Base-by-base conservation (phyloP, 1,140 invertebrate genomes). In the Aphidius ervi region DNA sequence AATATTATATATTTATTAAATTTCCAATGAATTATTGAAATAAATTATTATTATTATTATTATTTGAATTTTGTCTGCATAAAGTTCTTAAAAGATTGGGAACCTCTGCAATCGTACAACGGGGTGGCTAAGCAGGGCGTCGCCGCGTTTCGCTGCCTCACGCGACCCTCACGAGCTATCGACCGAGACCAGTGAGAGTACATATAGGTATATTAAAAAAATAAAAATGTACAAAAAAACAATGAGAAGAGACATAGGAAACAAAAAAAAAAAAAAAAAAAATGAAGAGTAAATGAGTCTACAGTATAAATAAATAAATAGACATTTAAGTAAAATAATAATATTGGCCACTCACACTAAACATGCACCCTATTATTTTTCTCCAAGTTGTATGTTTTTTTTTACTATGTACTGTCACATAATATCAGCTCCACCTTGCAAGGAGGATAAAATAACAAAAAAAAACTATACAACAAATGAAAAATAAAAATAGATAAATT, bases 141-240 rank as follows among this genome's bases (percentile, higher is more conserved):
- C 78, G 75, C 77, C 78, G 74, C 76, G 77, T 79, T 76, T 79
- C 59, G 69, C 63, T 69, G 67, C 71, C n/a, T 40, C 16, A 54
- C 52, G 23, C 23, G 71, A 77, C 74, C 71, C 72, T 67, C 72
- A 69, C 76, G 71, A 74, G 74, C 70, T 80, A 80, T 80, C 78
- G 78, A 80, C 77, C 78, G 76, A 60, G 62, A 68, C 62, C 55
- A 52, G 56, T 57, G 57, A 63, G 61, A 68, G 66, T 40, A 67
- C 64, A 64, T 63, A 59, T 67, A 63, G 62, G 59, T 49, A 65
- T 23, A 62, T 31, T 31, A 4, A 49, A 49, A 49, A 64, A 67
- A 70, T 56, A 64, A 31, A 31, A 31, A 31, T 31, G 2, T 31
- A 31, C 23, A 31, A 63, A 67, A 68, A 63, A 60, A 59, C 61